Evolutionary conservation across 2,797 vertebrate species (phyloP).

Genomic region (Lagorchestes hirsutus): DNA sequence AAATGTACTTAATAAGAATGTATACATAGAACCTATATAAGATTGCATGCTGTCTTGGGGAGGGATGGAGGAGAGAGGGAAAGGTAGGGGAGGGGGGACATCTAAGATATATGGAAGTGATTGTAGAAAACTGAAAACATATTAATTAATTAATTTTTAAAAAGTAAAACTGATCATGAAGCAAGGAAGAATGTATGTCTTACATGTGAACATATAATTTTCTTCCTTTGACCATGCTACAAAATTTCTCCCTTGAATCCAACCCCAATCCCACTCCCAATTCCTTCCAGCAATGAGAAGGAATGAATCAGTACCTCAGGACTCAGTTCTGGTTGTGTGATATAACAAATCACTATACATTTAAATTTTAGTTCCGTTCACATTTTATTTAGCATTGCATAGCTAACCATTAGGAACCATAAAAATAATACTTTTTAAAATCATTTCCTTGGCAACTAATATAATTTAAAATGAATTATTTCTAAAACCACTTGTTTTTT

Average conservation of each 20-base stretch:
- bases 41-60: too few species aligned
- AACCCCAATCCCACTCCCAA: not conserved
- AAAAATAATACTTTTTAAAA: not conserved
- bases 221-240: not conserved
- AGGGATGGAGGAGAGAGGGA: too few species aligned
- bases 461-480: not conserved
- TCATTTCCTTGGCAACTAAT: not conserved
- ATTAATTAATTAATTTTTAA: too few species aligned
- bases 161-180: not conserved
- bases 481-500: not conserved
- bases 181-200: not conserved
- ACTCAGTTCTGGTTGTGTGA: not conserved
- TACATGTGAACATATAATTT: not conserved
- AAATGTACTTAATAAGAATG: too few species aligned
- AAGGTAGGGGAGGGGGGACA: too few species aligned
- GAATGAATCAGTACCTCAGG: not conserved
- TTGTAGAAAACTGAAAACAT: too few species aligned
- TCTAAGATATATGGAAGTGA: too few species aligned
- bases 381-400: not conserved
- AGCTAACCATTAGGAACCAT: not conserved
- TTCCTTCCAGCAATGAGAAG: not conserved
- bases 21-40: too few species aligned
- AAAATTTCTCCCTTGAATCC: not conserved
- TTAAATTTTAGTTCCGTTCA: not conserved
- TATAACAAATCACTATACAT: not conserved